phyloP scores from a whole-genome alignment of 2,113 vertebrate species.

The Sinocyclocheilus maitianheensis region DNA sequence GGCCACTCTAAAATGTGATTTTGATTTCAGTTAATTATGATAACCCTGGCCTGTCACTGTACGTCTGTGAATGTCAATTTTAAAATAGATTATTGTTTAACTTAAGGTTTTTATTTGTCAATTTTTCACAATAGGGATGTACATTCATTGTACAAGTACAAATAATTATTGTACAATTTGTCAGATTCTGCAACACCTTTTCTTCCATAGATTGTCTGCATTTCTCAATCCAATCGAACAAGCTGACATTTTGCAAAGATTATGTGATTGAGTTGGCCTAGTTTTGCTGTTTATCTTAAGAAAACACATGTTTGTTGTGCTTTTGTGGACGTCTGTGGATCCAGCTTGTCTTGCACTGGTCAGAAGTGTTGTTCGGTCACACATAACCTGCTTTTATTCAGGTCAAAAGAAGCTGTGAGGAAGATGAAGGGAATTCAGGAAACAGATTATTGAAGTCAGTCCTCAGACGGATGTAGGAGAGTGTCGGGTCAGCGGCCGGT shows the following conservation, averaged over 20 bases:
- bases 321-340: neutral
- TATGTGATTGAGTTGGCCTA: neutral
- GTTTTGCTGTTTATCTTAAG: neutral
- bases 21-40: too few species aligned
- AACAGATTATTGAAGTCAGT: neutral
- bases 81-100: neutral
- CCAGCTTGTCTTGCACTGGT: neutral
- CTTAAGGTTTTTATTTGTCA: neutral
- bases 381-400: conserved; percentile 6
- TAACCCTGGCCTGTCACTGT: too few species aligned
- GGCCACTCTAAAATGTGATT: too few species aligned
- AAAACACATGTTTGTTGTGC: neutral
- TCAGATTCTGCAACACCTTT: neutral
- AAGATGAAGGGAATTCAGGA: neutral
- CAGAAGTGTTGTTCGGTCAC: neutral
- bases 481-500: neutral
- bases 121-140: neutral
- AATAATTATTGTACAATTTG: neutral
- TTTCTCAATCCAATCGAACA: neutral
- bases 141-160: neutral
- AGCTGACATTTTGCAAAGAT: neutral
- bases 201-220: neutral
- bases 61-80: too few species aligned
- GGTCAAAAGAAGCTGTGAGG: conserved; percentile 11
- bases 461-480: neutral